Conservation (phyloP, 2,113 vertebrate genomes). For the Agapornis roseicollis region DNA sequence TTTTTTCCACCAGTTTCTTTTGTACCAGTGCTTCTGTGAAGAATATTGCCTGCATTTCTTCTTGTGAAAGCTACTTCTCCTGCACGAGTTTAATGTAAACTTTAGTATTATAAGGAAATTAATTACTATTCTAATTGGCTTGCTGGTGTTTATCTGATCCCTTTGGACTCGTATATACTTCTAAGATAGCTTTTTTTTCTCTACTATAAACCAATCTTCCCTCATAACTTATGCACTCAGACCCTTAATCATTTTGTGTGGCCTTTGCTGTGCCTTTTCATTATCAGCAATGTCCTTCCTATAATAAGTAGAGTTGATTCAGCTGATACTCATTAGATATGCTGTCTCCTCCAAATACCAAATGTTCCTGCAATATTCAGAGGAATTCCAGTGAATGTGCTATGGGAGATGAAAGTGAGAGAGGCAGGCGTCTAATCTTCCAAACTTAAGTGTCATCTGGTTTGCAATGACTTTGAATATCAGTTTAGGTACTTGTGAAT, state of each 20-base stretch:
- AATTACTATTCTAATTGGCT: constrained; percentile 31
- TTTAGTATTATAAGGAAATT: constrained; percentile 2
- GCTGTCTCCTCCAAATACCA: constrained; percentile 55
- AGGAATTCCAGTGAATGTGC: not conserved
- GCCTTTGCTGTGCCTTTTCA: constrained; percentile 31
- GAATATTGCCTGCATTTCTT: not conserved
- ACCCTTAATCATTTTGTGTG: constrained; percentile 45
- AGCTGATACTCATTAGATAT: constrained; percentile 59
- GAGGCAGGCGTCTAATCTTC: not conserved
- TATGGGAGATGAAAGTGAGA: not conserved
- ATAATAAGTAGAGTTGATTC: constrained; percentile 60
- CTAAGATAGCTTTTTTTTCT: constrained; percentile 1
- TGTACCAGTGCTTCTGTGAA: not conserved
- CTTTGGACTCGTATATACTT: not conserved
- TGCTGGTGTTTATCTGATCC: not conserved
- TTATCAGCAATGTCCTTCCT: constrained; percentile 57
- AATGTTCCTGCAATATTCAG: constrained; percentile 28
- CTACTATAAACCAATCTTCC: constrained; percentile 19
- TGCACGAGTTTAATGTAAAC: not conserved
- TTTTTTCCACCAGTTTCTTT: not conserved
- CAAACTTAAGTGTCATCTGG: not conserved
- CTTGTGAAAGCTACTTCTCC: not conserved
- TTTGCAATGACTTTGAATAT: constrained; percentile 4
- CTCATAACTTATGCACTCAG: constrained; percentile 53
- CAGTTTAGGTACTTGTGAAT: not conserved